phyloP scores from a whole-genome alignment of 2,113 vertebrate genomes.

The Chaetops frenatus region DNA sequence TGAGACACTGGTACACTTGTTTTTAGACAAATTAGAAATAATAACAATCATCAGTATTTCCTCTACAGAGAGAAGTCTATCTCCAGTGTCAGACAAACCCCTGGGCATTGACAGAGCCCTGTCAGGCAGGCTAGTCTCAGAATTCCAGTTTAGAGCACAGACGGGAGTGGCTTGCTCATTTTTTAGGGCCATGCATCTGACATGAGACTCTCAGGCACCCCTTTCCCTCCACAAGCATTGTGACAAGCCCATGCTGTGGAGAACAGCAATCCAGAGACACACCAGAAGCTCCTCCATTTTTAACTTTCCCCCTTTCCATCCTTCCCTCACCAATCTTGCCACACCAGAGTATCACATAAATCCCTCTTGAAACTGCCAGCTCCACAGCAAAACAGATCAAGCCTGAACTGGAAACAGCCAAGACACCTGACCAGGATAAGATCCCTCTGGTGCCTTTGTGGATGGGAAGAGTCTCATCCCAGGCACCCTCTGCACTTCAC shows the following conservation, averaged over 20 bases:
- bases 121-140: not conserved
- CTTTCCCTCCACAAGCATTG: accelerated
- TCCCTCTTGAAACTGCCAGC: not conserved
- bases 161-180: not conserved
- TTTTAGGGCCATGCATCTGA: not conserved
- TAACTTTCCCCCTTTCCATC: not conserved
- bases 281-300: not conserved
- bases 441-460: not conserved
- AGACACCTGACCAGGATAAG: not conserved
- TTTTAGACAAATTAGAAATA: not conserved
- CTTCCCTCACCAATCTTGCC: not conserved
- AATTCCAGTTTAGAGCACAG: not conserved
- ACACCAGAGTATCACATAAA: not conserved
- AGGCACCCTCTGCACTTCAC: not conserved
- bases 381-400: not conserved
- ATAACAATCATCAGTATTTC: not conserved
- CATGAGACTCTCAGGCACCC: not conserved
- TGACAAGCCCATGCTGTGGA: not conserved
- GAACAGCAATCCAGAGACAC: not conserved
- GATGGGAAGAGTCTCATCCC: not conserved
- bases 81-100: not conserved
- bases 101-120: not conserved
- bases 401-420: not conserved
- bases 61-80: accelerated
- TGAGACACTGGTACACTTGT: not conserved